A percentile compares a stretch with the other conserved stretches of the same genome.
phyloP scores from a whole-genome alignment of 2,797 vertebrate species.

The Synanceia verrucosa region DNA sequence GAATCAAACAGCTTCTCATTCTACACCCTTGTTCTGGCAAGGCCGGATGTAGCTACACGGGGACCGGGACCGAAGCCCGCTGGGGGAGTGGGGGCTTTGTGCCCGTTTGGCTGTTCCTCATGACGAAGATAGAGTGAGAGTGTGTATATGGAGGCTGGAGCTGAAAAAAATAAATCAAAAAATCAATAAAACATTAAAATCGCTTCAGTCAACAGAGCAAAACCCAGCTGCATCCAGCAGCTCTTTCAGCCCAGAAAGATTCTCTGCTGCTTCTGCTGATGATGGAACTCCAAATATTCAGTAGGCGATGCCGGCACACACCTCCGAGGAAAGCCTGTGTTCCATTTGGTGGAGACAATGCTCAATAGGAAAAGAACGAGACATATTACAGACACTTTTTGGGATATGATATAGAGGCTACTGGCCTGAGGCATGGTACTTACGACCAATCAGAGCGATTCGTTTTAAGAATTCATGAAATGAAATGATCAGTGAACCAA shows the following conservation, averaged over 20 bases:
- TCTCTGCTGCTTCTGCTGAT: slow-evolving; percentile 55
- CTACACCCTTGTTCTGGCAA: slow-evolving; percentile 27
- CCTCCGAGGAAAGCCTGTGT: slow-evolving; percentile 48
- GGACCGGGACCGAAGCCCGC: slow-evolving; percentile 28
- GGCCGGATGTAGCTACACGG: slow-evolving; percentile 29
- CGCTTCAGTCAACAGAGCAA: slow-evolving; percentile 88
- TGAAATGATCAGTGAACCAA: slow-evolving; percentile 71
- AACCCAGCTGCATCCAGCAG: slow-evolving; percentile 81
- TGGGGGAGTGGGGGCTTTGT: not conserved
- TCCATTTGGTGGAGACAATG: slow-evolving; percentile 40
- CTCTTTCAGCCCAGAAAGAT: slow-evolving; percentile 62
- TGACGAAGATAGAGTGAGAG: slow-evolving; percentile 73
- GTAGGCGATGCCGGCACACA: slow-evolving; percentile 47
- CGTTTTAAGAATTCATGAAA: slow-evolving; percentile 64
- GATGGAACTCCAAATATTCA: slow-evolving; percentile 67
- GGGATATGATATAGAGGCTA: slow-evolving; percentile 48
- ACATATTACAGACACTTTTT: slow-evolving; percentile 43
- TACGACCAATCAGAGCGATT: slow-evolving; percentile 64
- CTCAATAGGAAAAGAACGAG: slow-evolving; percentile 41
- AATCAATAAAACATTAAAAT: slow-evolving; percentile 84
- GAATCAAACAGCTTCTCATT: slow-evolving; percentile 45
- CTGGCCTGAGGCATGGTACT: slow-evolving; percentile 50
- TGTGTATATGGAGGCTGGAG: slow-evolving; percentile 76
- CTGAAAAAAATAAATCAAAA: slow-evolving; percentile 84
- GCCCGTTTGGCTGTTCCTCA: slow-evolving; percentile 60